A percentile compares a stretch with the other conserved stretches of the same genome.
Conservation (phyloP, 2,888 invertebrate genomes). For the Leptogaster cylindrica region DNA sequence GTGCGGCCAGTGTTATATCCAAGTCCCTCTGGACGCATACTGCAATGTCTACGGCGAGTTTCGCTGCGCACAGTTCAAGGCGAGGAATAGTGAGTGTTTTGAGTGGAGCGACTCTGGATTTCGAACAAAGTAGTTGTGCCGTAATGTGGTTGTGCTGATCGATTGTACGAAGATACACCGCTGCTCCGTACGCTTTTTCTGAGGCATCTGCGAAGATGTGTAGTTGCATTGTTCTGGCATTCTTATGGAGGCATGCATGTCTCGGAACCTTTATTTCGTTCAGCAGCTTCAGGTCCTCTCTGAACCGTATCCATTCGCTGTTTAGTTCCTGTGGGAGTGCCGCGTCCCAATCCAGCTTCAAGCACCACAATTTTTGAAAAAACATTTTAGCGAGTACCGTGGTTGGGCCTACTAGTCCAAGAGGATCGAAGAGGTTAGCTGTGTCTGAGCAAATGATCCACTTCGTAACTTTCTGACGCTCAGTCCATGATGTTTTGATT, state of each 20-base stretch:
- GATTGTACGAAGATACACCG: background rate
- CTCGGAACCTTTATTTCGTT: background rate
- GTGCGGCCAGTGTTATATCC: background rate
- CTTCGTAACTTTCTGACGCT: background rate
- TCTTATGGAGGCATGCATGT: background rate
- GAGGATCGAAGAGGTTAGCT: background rate
- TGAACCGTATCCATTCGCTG: background rate
- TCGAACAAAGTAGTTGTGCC: background rate
- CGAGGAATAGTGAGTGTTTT: background rate
- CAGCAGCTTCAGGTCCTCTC: background rate
- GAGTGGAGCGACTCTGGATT: background rate
- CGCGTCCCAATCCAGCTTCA: background rate
- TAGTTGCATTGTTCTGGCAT: no score
- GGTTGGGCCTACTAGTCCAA: background rate
- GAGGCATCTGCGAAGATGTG: slow-evolving; percentile 14
- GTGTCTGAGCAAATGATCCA: background rate
- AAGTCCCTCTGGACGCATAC: background rate
- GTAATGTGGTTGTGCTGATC: background rate
- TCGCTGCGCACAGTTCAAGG: background rate
- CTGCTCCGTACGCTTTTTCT: slow-evolving; percentile 12
- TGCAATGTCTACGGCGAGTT: background rate
- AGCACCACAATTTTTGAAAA: background rate
- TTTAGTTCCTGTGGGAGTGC: background rate
- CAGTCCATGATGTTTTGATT: background rate
- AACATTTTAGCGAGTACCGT: background rate